phyloP scores from a whole-genome alignment of 2,888 invertebrate species.

The Eupithecia exiguata region DNA sequence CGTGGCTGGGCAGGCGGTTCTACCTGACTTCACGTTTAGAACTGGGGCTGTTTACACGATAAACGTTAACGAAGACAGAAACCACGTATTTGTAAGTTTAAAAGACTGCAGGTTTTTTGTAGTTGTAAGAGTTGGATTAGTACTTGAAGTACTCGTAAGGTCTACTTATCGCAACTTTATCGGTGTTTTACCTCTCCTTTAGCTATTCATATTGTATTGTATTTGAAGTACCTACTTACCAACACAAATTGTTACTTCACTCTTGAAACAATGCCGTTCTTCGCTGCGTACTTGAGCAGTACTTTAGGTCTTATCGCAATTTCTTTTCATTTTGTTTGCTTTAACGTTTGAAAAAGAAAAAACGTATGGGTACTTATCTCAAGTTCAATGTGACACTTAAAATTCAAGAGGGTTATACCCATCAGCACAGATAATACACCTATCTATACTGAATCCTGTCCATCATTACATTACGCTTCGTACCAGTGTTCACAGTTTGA shows the following conservation, averaged over 20 bases:
- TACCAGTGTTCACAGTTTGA: too few relatives aligned
- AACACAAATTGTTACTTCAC: neutral
- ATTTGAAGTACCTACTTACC: neutral
- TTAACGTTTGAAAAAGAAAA: neutral
- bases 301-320: neutral
- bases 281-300: neutral
- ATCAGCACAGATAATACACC: too few relatives aligned
- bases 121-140: neutral
- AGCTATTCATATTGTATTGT: neutral
- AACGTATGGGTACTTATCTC: neutral
- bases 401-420: too few relatives aligned
- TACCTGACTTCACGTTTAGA: conserved; percentile 67
- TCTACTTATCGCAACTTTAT: neutral
- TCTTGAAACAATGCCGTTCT: neutral
- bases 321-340: neutral
- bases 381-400: neutral
- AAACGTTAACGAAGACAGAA: conserved; percentile 68
- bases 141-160: neutral
- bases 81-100: conserved; percentile 65
- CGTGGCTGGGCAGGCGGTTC: conserved; percentile 60
- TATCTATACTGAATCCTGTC: too few relatives aligned
- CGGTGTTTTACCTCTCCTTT: conserved; percentile 14
- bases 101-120: neutral
- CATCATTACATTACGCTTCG: too few relatives aligned
- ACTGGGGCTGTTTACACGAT: conserved; percentile 88